These are phyloP conservation scores for Limonius californicus DNA, from an alignment of 1,140 invertebrate species.

Conservation along the genomic window DNA sequence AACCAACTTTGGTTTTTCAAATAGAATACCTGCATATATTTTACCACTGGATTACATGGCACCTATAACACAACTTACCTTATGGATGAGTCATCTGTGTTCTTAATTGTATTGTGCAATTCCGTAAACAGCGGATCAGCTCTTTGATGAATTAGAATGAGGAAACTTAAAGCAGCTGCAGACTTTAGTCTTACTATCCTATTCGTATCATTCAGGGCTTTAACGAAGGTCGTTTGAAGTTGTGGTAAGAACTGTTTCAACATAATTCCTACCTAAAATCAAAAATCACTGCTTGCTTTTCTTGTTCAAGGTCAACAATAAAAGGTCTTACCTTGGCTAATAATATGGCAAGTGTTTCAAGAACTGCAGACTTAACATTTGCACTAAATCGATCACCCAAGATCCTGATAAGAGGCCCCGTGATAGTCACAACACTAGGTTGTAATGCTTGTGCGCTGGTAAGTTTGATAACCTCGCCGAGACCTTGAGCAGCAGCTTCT, in stretches of 20 bases:
- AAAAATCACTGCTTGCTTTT: no score
- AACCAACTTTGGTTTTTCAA: no score
- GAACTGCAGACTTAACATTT: conserved; percentile 91
- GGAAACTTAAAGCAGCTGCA: conserved; percentile 79
- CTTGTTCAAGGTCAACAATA: no score
- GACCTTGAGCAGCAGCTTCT: conserved; percentile 89
- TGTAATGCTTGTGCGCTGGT: conserved; percentile 83
- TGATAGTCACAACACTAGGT: conserved; percentile 93
- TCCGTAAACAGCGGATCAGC: conserved; percentile 88
- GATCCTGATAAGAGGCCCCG: conserved; percentile 96
- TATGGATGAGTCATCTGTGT: conserved; percentile 74
- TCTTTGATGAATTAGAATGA: conserved; percentile 86
- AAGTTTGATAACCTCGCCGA: conserved; percentile 88
- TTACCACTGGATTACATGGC: no score
- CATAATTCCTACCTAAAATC: conserved; percentile 75
- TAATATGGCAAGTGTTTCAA: conserved; percentile 89
- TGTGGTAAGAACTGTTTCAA: conserved; percentile 97
- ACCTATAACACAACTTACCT: no score
- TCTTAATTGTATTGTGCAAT: conserved; percentile 81
- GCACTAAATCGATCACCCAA: conserved; percentile 92
- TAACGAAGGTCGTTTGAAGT: conserved; percentile 96
- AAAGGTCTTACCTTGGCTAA: conserved; percentile 83
- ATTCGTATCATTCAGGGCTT: conserved; percentile 86
- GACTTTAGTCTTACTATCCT: conserved; percentile 85
- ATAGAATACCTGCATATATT: no score